These are phyloP conservation scores for Carcharodon carcharias DNA, from an alignment of 2,797 vertebrate genomes.

Conservation along the genomic window DNA sequence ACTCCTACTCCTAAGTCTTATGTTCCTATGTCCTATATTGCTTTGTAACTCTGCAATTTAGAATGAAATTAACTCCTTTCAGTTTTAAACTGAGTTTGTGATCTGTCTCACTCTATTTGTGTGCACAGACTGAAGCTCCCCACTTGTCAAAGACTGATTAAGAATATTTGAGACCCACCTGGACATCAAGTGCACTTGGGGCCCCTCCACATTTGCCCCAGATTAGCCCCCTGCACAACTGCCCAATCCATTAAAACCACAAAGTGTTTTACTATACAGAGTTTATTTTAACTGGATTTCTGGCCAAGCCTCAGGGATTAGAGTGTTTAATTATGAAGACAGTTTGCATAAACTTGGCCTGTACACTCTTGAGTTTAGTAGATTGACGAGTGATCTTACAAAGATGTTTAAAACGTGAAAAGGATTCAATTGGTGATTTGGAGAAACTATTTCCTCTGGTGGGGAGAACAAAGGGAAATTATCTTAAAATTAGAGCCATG, in stretches of 20 bases:
- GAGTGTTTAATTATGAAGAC: not conserved
- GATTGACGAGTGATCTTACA: not conserved
- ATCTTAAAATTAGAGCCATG: not conserved
- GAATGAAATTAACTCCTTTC: not conserved
- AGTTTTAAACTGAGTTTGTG: not conserved
- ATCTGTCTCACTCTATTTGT: not conserved
- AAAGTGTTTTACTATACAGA: not conserved
- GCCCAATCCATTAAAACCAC: not conserved
- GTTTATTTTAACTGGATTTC: not conserved
- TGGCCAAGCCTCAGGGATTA: not conserved
- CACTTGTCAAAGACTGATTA: not conserved
- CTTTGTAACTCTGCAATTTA: not conserved
- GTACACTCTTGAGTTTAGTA: not conserved
- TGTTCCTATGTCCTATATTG: no score
- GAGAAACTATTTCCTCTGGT: not conserved
- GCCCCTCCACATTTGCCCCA: not conserved
- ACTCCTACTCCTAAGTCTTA: no score
- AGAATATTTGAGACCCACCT: not conserved
- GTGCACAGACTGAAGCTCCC: not conserved
- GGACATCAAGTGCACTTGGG: not conserved
- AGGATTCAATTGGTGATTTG: not conserved
- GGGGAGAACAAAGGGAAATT: not conserved
- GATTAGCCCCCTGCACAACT: not conserved
- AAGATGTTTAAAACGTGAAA: not conserved
- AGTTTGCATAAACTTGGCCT: not conserved